phyloP scores from a whole-genome alignment of 2,797 vertebrate species.

The Microcaecilia unicolor region DNA sequence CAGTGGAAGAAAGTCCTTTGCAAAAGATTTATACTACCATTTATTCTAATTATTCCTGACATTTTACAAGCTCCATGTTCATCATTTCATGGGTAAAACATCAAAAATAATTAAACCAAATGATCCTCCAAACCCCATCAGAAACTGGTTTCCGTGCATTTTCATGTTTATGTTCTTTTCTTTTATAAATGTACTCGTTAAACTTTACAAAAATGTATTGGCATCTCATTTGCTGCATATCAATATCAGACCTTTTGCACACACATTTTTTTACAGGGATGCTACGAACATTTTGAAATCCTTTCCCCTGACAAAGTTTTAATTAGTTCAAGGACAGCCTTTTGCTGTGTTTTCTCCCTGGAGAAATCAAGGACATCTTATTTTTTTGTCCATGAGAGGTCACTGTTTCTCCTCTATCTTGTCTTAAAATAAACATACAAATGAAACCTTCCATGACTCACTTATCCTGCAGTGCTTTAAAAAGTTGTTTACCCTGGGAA shows the following conservation, averaged over 20 bases:
- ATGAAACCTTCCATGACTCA: too few species aligned
- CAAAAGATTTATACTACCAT: constrained; percentile 8
- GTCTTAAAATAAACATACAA: too few species aligned
- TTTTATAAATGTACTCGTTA: constrained; percentile 25
- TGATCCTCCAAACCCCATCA: constrained; percentile 7
- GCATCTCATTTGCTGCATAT: constrained; percentile 19
- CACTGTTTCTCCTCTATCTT: constrained; percentile 52
- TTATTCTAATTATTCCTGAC: constrained; percentile 26
- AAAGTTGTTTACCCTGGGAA: not conserved
- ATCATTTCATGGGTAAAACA: constrained; percentile 28
- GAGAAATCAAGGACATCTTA: not conserved
- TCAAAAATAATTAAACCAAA: constrained; percentile 25
- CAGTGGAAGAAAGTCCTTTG: constrained; percentile 5
- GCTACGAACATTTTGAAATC: constrained; percentile 9
- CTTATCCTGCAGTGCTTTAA: not conserved
- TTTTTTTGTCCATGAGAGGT: constrained; percentile 50
- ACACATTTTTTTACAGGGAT: constrained; percentile 16
- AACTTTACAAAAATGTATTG: constrained; percentile 18
- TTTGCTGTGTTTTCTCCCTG: not conserved
- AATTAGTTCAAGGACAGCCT: not conserved
- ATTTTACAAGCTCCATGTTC: constrained; percentile 20
- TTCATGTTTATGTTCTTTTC: constrained; percentile 12
- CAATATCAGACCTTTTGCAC: constrained; percentile 14
- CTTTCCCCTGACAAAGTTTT: constrained; percentile 6
- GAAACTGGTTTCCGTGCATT: constrained; percentile 19